These are phyloP conservation scores for Orthonychiurus folsomi DNA, from an alignment of 2,888 invertebrate species.

Conservation along the genomic window DNA sequence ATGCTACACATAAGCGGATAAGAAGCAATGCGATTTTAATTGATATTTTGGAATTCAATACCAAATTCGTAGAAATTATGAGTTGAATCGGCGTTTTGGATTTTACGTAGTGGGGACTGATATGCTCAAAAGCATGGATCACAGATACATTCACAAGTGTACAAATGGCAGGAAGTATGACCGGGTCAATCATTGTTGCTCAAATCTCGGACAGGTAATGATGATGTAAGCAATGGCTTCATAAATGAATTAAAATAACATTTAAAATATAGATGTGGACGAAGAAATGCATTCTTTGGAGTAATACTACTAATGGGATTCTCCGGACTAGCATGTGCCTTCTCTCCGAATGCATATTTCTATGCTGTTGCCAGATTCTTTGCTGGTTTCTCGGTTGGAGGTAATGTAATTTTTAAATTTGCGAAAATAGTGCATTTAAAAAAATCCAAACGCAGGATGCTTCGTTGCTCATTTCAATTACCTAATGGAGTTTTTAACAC, in stretches of 20 bases:
- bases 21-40: too few relatives aligned
- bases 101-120: constrained; percentile 21
- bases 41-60: constrained; percentile 5
- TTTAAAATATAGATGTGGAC: constrained; percentile 22
- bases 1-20: too few relatives aligned
- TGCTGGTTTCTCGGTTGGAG: constrained; percentile 25
- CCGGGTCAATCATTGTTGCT: constrained; percentile 25
- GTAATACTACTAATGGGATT: constrained; percentile 26
- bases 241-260: background rate
- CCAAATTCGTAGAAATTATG: too few relatives aligned
- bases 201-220: constrained; percentile 26
- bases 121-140: constrained; percentile 28
- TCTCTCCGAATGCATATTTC: constrained; percentile 18
- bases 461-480: constrained; percentile 32
- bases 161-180: constrained; percentile 27
- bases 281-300: constrained; percentile 28
- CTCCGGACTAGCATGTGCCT: constrained; percentile 22
- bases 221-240: background rate
- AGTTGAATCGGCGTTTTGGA: background rate
- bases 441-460: constrained; percentile 21
- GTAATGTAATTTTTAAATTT: constrained; percentile 6
- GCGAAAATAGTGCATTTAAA: too few relatives aligned
- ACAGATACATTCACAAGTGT: constrained; percentile 28
- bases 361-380: constrained; percentile 28
- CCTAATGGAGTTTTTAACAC: constrained; percentile 32